Percentiles rank a stretch among this genome's conserved stretches.
Evolutionary conservation across 2,888 invertebrate species (phyloP).

Genomic region (Noctua comes): DNA sequence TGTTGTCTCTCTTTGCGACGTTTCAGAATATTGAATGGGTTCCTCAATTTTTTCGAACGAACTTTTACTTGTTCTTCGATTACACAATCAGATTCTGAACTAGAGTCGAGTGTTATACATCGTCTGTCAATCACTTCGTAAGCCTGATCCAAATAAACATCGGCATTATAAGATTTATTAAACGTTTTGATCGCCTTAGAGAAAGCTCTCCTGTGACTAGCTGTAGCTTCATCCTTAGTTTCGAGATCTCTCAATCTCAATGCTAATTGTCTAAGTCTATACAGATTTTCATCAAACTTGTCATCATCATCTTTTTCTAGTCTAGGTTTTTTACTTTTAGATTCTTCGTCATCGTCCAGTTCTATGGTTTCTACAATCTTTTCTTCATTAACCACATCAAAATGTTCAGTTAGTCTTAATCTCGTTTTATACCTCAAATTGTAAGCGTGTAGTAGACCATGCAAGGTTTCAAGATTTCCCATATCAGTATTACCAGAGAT

Average conservation of each 20-base stretch:
- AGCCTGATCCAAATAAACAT: constrained; percentile 76
- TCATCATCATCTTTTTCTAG: constrained; percentile 59
- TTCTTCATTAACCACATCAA: constrained; percentile 75
- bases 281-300: constrained; percentile 75
- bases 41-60: constrained; percentile 76
- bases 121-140: constrained; percentile 78
- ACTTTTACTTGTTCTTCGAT: constrained; percentile 68
- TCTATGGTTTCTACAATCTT: constrained; percentile 81
- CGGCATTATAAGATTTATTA: constrained; percentile 81
- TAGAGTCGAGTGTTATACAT: constrained; percentile 78
- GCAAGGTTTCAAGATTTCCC: constrained; percentile 71
- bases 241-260: constrained; percentile 76
- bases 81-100: constrained; percentile 82
- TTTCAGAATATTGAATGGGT: constrained; percentile 84
- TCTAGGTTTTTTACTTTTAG: constrained; percentile 72
- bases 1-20: constrained; percentile 70
- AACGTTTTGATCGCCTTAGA: constrained; percentile 81
- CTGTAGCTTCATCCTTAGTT: constrained; percentile 70
- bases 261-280: constrained; percentile 76
- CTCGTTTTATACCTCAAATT: constrained; percentile 78
- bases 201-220: constrained; percentile 80
- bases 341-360: constrained; percentile 79
- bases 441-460: constrained; percentile 77
- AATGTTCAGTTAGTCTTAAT: constrained; percentile 72
- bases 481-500: constrained; percentile 63